phyloP scores from a whole-genome alignment of 1,140 invertebrate species.

The Arctopsyche grandis region DNA sequence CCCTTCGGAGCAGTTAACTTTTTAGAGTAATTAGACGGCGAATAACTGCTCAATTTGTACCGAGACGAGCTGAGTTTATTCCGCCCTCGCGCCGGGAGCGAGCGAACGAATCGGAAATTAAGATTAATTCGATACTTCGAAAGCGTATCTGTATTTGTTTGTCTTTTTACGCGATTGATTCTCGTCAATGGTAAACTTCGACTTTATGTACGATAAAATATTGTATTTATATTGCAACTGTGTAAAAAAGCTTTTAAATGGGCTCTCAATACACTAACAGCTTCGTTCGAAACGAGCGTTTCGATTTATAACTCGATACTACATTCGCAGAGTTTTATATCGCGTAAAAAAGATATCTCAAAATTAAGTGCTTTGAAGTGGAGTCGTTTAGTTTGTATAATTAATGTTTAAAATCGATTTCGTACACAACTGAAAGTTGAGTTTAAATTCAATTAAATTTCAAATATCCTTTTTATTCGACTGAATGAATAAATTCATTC shows the following conservation, averaged over 20 bases:
- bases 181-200: neutral
- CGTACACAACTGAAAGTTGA: too few species aligned
- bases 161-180: neutral
- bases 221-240: neutral
- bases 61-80: neutral
- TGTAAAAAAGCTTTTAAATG: neutral
- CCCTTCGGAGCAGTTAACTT: slow-evolving; percentile 9
- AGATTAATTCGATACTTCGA: slow-evolving; percentile 17
- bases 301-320: slow-evolving; percentile 2
- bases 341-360: too few species aligned
- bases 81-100: neutral
- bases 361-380: too few species aligned
- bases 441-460: too few species aligned
- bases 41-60: neutral
- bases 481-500: too few species aligned
- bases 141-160: neutral
- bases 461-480: too few species aligned
- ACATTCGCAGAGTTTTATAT: too few species aligned
- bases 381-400: neutral
- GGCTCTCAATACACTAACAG: too few species aligned
- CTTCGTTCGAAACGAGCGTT: neutral
- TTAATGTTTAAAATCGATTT: neutral
- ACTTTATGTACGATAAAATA: neutral
- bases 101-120: slow-evolving; percentile 12
- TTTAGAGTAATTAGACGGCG: slow-evolving; percentile 12